Base-by-base conservation (phyloP, 1,140 invertebrate genomes). In the Heliconius congener region DNA sequence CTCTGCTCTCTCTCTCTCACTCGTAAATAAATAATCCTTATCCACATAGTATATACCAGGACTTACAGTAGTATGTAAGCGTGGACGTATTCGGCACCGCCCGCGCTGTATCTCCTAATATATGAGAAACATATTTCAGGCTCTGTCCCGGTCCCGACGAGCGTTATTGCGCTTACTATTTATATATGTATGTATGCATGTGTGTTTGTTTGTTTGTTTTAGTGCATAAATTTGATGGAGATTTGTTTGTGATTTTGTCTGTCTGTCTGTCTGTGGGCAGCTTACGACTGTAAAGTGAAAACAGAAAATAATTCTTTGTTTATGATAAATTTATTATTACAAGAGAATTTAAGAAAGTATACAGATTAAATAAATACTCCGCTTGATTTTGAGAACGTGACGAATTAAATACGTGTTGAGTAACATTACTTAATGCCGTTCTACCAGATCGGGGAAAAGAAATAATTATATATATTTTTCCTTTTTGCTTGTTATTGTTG, bases 41-140 rank as follows among this genome's bases (percentile, higher is more conserved):
- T 5, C 19, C 19, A 57, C 55, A 9, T 23, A 57, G 8, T 57
- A 9, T 57, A 8, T 23, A 57, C 55, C 19, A 11, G 6, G n/a
- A 23, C 19, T 57, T 57, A 57, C 55, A 57, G 8, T 9, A 57
- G 55, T 57, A 57, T 57, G 55, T n/a, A 57, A 23, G 55, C 23
- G 55, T 3, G 55, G 9, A 57, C n/a, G 55, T 57, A 57, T 57
- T 57, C 55, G 55, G 55, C 55, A 57, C n/a, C 55, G 19, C 9
- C 70, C 34, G 60, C 19, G 76, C 27, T 78, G 42, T 78, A 78
- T 78, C 76, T 78, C 71, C 18, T 78, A 39, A 78, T 55, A 72
- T 73, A 78, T 78, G 71, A 71, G 46, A 52, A 18, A 72, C 76
- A 73, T 78, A 78, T 78, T 60, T 78, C 76, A 78, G 76, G 50